Evolutionary conservation across 2,797 vertebrate genomes (phyloP), one percentile per base, ranked within the genome.

Genomic region (Perdix hodgsoniae): DNA sequence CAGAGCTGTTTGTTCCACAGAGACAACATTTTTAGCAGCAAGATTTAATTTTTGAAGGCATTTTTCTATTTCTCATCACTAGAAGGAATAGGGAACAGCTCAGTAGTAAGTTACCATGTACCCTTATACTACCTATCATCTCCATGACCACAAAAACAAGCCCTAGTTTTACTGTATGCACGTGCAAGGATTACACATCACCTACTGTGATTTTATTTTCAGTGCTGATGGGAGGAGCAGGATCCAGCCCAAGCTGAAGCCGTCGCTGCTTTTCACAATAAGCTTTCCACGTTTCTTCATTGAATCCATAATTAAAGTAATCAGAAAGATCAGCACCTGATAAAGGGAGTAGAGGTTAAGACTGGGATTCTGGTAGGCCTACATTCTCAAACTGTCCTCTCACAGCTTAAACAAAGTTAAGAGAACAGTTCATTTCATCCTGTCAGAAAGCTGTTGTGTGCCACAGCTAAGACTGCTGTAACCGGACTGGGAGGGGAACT

Each of bases 231-330:
- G 96, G 94, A 64, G 90, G 91, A 14, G 94, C 93, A 33, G 96
- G 96, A 80, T 98, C 98, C 91, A 98, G 89, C 19, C 98, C 98
- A 40, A 98, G 96, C 94, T 97, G 97, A 57, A 98, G 97, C 63
- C 97, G 95, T 12, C 96, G 96, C 92, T 98, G 97, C 65, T 98
- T 98, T 59, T 97, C 97, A 94, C 98, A 98, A 76, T 98, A 98
- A 22, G 97, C 97, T 83, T 98, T 98, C 98, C 97, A 98, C 0
- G 97, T 98, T 72, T 98, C 98, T 95, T 98, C 98, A 77, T 97
- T 98, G 95, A 98, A 98, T 74, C 97, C 97, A 3, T 98, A 98
- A 93, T 98, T 98, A 84, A 98, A 98, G 69, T 98, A 98, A 86
- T 98, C 98, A 13, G 98, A 98, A 86, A 98, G 97, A 86, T 98